Evolutionary conservation across 2,113 vertebrate genomes (phyloP).

Genomic region (Acanthisitta chloris): DNA sequence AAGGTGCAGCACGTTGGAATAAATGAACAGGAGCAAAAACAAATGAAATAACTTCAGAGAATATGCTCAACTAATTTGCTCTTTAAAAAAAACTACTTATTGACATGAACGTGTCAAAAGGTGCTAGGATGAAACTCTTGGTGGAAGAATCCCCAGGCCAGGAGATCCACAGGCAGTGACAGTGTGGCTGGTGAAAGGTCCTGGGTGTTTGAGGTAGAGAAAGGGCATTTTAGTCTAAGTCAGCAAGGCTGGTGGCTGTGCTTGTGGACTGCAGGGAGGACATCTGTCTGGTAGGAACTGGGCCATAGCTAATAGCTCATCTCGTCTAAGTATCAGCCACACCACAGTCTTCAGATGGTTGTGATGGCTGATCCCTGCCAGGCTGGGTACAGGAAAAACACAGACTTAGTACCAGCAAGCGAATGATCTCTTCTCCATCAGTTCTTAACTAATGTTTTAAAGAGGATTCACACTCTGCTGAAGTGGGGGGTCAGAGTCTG

Average conservation of each 20-base stretch:
- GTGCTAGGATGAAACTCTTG: not conserved
- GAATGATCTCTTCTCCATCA: rapidly evolving
- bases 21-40: slow-evolving; percentile 55
- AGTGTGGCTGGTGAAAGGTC: not conserved
- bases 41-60: slow-evolving; percentile 48
- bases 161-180: not conserved
- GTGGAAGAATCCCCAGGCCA: not conserved
- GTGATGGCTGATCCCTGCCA: not conserved
- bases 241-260: not conserved
- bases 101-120: not conserved
- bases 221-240: not conserved
- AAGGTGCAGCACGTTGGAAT: slow-evolving; percentile 59
- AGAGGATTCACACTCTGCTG: not conserved
- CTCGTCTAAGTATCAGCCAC: not conserved
- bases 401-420: not conserved
- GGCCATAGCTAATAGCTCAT: not conserved
- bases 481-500: not conserved
- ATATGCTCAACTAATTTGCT: slow-evolving; percentile 42
- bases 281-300: not conserved
- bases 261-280: not conserved
- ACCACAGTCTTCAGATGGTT: not conserved
- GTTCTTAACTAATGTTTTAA: not conserved
- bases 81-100: not conserved
- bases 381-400: not conserved
- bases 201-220: not conserved